Percentiles rank a stretch among this genome's conserved stretches.
These are phyloP conservation scores for Anoplolepis gracilipes DNA, from an alignment of 1,140 invertebrate genomes.

Conservation along the genomic window DNA sequence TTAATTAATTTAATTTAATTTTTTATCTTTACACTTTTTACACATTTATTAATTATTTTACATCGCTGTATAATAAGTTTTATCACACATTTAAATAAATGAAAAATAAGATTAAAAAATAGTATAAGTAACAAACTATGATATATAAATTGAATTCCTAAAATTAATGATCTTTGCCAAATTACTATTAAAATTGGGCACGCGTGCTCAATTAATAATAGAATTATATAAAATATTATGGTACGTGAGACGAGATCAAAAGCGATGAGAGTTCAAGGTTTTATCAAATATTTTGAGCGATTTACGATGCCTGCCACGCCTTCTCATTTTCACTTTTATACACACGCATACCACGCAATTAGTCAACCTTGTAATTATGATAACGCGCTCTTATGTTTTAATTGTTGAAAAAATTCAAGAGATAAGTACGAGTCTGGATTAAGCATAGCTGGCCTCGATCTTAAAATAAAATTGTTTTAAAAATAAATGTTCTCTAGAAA, in stretches of 20 bases:
- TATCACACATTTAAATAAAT: not conserved
- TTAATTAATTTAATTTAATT: not conserved
- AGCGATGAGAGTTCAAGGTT: not conserved
- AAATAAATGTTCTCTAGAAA: not conserved
- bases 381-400: conserved; percentile 48
- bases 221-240: conserved; percentile 31
- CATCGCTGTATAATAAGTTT: not conserved
- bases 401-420: conserved; percentile 59
- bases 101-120: not conserved
- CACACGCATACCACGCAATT: conserved; percentile 64
- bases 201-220: not conserved
- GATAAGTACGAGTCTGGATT: conserved; percentile 20
- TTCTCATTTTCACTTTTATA: conserved; percentile 73
- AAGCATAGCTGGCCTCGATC: not conserved
- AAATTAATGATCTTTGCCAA: not conserved
- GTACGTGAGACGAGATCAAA: not conserved
- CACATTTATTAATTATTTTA: not conserved
- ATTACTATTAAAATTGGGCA: too few relatives aligned
- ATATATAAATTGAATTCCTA: not conserved
- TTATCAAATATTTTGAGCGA: conserved; percentile 65
- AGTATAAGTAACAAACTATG: not conserved
- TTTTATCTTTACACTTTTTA: not conserved
- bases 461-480: not conserved
- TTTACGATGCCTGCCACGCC: conserved; percentile 70
- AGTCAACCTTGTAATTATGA: conserved; percentile 72